Base-by-base conservation (phyloP, 2,888 invertebrate genomes). In the Aspidiotus rigidus region DNA sequence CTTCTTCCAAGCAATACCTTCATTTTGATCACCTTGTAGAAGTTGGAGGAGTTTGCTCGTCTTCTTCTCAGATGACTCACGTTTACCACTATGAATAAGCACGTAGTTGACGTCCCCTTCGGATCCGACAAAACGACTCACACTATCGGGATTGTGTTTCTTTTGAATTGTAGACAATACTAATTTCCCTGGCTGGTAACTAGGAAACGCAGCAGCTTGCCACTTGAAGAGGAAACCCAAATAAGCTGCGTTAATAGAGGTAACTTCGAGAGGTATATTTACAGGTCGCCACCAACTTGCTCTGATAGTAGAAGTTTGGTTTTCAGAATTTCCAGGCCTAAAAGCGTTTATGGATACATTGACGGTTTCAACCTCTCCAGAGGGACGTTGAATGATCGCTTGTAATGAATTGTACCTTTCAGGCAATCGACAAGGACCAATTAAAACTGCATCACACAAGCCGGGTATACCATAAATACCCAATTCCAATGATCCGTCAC, bases 401-500 rank as follows among this genome's bases (percentile, higher is more conserved):
- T 49, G 11, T n/a, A 49, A n/a, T n/a, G n/a, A 49, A n/a, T 49
- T 11, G 3, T 11, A 49, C 49, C n/a, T 11, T 6, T 49, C 49
- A n/a, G 11, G 49, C 3, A n/a, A n/a, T 13, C n/a, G 17, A 49
- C 49, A 67, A 10, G 67, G 67, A 7, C 67, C 67, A 6, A 60
- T 28, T 13, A 67, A 10, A 13, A 67, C 53, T 9, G 44, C 49
- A 39, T 67, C 60, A 53, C 67, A 67, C 17, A 67, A n/a, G 5
- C 67, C 67, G 7, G 67, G 67, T 15, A 67, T 44, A n/a, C 59
- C 67, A 42, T 67, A 67, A 10, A 67, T 59, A 15, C 67, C 67
- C 15, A 67, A 59, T 7, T 16, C 11, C 7, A 66, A n/a, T 28
- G 13, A 7, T 13, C 55, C 28, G 16, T 10, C 16, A 8, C 2